Base-by-base conservation (phyloP, 2,888 invertebrate species). In the Perizoma affinitatum region DNA sequence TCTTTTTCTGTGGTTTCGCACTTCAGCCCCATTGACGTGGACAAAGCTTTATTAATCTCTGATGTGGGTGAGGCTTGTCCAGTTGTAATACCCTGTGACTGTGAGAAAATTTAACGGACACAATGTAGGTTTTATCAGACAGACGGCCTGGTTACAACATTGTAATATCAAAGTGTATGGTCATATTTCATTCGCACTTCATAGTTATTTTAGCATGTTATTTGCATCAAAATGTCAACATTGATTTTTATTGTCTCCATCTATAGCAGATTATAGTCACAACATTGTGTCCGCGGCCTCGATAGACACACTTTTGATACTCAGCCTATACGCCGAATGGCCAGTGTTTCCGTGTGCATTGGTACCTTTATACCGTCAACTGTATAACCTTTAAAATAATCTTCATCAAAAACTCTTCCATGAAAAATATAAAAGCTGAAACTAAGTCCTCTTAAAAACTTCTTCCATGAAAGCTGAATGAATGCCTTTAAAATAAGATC, bases 1-100 rank as follows among this genome's bases (percentile, higher is more conserved):
- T 88, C 87, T 89, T 79, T 65, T 65, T 65, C 66, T 77, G 80
- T 75, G 86, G 83, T 77, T 87, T 90, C 87, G 83, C 90, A 90
- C 87, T 88, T 87, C 82, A 73, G 68, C 67, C 62, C 79, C 68
- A 85, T 86, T 86, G 84, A 86, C 77, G 82, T 79, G 75, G 74
- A 82, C 81, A 82, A 80, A 83, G 82, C 82, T 73, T 77, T 76
- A 69, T 66, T 68, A 64, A 70, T 67, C 67, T 66, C 68, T 64
- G 63, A 68, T 72, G 66, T 63, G 61, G 59, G 65, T 57, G 45
- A 22, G 22, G 22, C 22, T 38, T 45, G 47, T 36, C 35, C n/a
- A 34, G 58, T 22, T 22, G 22, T 41, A 11, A 8, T n/a, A 5
- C 42, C n/a, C 10, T n/a, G n/a, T 42, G n/a, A n/a, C 4, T 42